Evolutionary conservation across 1,140 invertebrate species (phyloP).

Genomic region (Microplitis mediator): DNA sequence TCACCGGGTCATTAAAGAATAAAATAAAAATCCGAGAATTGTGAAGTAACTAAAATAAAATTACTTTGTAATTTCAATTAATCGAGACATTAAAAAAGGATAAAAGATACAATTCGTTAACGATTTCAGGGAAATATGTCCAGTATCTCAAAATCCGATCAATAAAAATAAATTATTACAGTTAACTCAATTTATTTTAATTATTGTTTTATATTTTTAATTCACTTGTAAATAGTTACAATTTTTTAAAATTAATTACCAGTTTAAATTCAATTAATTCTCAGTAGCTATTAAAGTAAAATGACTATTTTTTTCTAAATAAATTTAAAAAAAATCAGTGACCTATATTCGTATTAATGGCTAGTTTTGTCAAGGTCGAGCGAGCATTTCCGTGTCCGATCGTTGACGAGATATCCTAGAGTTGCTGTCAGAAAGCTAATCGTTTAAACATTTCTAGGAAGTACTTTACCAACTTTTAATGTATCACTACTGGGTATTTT

Average conservation of each 20-base stretch:
- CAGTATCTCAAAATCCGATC: too few relatives aligned
- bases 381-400: constrained; percentile 22
- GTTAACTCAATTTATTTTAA: neutral
- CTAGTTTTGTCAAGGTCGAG: constrained; percentile 8
- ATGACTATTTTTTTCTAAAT: neutral
- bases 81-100: too few relatives aligned
- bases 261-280: neutral
- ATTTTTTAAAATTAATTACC: neutral
- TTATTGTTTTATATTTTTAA: neutral
- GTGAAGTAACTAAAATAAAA: too few relatives aligned
- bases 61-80: too few relatives aligned
- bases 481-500: too few relatives aligned
- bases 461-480: neutral
- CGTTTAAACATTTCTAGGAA: neutral
- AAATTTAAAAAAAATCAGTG: neutral
- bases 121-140: too few relatives aligned
- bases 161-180: neutral
- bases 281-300: neutral
- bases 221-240: neutral
- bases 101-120: too few relatives aligned
- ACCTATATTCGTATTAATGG: neutral
- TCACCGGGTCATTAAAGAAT: too few relatives aligned
- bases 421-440: constrained; percentile 1
- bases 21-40: too few relatives aligned
- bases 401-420: constrained; percentile 1